A percentile compares a stretch with the other conserved stretches of the same genome.
Evolutionary conservation across 2,797 vertebrate species (phyloP).

Genomic region (Tolypeutes matacus): DNA sequence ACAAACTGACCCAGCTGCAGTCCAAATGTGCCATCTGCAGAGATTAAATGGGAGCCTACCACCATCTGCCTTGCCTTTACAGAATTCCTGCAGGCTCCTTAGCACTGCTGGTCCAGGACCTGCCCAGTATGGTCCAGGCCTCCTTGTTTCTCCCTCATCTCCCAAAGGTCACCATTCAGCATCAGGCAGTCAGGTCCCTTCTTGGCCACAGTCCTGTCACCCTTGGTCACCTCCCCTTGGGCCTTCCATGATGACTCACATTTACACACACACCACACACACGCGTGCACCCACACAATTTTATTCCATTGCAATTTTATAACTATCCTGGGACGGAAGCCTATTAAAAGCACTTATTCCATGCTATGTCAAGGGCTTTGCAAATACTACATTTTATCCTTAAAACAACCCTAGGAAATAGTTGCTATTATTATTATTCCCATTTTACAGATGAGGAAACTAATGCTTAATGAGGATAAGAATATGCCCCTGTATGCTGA

Average conservation of each 20-base stretch:
- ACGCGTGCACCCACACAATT: not conserved
- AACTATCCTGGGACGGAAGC: not conserved
- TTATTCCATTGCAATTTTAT: not conserved
- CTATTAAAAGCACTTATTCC: not conserved
- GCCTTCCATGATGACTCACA: not conserved
- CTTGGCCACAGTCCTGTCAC: not conserved
- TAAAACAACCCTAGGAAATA: not conserved
- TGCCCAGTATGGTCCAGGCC: not conserved
- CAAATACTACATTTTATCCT: not conserved
- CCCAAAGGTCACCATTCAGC: not conserved
- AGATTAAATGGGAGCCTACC: not conserved
- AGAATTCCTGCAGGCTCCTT: not conserved
- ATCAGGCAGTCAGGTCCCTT: not conserved
- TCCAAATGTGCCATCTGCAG: not conserved
- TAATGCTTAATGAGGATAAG: not conserved
- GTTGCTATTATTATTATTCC: no score
- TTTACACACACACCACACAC: not conserved
- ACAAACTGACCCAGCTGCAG: not conserved
- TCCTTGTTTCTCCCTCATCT: not conserved
- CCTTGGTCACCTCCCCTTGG: not conserved
- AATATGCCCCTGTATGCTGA: no score
- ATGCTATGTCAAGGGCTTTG: not conserved
- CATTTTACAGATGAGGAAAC: not conserved
- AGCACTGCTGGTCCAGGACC: not conserved
- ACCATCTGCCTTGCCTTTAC: not conserved